phyloP scores from a whole-genome alignment of 2,888 invertebrate species.

The Drosophila sordidula region DNA sequence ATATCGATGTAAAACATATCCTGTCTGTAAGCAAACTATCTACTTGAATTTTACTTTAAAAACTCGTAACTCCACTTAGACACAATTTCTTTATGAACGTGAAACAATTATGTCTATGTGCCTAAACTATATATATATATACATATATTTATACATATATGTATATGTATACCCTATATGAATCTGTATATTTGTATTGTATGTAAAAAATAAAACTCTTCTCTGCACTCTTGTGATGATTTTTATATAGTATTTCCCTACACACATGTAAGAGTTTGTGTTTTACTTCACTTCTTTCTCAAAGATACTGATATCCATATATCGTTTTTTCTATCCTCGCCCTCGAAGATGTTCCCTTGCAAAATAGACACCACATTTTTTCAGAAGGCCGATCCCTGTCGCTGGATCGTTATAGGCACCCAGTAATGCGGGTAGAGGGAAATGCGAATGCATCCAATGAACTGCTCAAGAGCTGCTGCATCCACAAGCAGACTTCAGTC shows the following conservation, averaged over 20 bases:
- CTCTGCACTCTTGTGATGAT: constrained; percentile 73
- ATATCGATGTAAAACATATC: constrained; percentile 52
- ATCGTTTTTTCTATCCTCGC: constrained; percentile 14
- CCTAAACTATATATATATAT: constrained; percentile 20
- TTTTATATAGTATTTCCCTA: constrained; percentile 46
- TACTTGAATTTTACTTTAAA: constrained; percentile 11
- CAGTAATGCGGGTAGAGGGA: constrained; percentile 16
- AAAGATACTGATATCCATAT: constrained; percentile 5
- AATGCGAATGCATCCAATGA: neutral
- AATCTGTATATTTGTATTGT: constrained; percentile 30
- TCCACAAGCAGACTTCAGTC: constrained; percentile 36
- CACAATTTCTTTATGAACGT: constrained; percentile 42
- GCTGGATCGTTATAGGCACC: constrained; percentile 71
- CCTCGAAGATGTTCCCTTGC: constrained; percentile 51
- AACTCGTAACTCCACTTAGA: constrained; percentile 10
- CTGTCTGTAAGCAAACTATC: constrained; percentile 26
- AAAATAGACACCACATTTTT: constrained; percentile 61
- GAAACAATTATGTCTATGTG: constrained; percentile 36
- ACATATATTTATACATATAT: neutral
- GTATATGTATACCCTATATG: constrained; percentile 19
- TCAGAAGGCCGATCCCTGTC: constrained; percentile 75
- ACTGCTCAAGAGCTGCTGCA: constrained; percentile 18
- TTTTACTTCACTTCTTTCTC: constrained; percentile 36
- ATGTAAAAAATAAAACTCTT: constrained; percentile 66
- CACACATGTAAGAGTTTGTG: constrained; percentile 32